These are phyloP conservation scores for Steinernema khuongi DNA, from an alignment of 1,140 invertebrate species.

Conservation along the genomic window DNA sequence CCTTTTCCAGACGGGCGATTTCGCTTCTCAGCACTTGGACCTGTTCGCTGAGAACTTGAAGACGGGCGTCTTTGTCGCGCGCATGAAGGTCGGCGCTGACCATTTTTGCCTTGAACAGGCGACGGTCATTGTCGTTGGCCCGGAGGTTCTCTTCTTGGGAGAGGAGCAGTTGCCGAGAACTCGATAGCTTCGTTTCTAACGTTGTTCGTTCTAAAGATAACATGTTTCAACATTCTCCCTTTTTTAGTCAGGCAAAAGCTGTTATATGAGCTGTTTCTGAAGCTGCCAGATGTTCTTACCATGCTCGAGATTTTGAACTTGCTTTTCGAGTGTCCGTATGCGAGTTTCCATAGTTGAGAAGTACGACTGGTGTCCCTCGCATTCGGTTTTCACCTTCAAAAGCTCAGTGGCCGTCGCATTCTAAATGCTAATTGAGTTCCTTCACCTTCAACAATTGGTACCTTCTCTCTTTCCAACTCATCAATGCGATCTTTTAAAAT, in stretches of 20 bases:
- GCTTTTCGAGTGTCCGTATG: neutral
- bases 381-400: neutral
- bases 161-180: slow-evolving; percentile 21
- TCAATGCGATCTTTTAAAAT: neutral
- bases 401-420: neutral
- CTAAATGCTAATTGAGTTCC: neutral
- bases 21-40: neutral
- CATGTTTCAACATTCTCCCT: too few relatives aligned
- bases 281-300: neutral
- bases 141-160: slow-evolving; percentile 31
- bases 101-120: slow-evolving; percentile 27
- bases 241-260: too few relatives aligned
- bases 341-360: neutral
- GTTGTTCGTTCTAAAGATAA: neutral
- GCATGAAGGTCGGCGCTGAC: slow-evolving; percentile 25
- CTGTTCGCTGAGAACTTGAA: slow-evolving; percentile 10
- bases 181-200: neutral
- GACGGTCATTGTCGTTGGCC: slow-evolving; percentile 21
- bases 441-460: neutral
- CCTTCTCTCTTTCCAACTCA: neutral
- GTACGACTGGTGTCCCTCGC: neutral
- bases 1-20: neutral
- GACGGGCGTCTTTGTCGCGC: slow-evolving; percentile 28
- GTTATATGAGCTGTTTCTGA: too few relatives aligned
- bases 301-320: neutral